Conservation (phyloP, 2,888 invertebrate species). For the Norana najaformis region DNA sequence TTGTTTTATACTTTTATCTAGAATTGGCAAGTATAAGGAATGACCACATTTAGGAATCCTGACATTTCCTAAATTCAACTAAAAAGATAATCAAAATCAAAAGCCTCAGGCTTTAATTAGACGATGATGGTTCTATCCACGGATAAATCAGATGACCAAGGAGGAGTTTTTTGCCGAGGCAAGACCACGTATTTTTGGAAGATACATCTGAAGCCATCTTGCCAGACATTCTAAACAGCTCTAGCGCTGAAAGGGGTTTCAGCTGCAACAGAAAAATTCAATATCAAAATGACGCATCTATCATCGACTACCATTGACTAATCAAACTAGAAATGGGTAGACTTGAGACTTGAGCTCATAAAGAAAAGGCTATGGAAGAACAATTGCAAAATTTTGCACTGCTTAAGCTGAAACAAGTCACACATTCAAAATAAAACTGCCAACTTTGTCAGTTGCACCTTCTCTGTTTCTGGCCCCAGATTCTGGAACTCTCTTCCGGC, state of each 20-base stretch:
- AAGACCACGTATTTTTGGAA: slow-evolving; percentile 29
- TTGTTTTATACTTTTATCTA: background rate
- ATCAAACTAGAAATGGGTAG: too few species aligned
- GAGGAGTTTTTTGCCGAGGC: slow-evolving; percentile 43
- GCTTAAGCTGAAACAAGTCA: too few species aligned
- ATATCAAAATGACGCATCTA: too few species aligned
- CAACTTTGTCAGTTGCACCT: too few species aligned
- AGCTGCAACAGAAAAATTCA: slow-evolving; percentile 32
- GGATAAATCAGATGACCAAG: slow-evolving; percentile 55
- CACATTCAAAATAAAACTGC: too few species aligned
- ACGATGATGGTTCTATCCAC: slow-evolving; percentile 47
- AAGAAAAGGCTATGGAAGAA: too few species aligned
- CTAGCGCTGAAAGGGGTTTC: slow-evolving; percentile 27
- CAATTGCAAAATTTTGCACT: too few species aligned
- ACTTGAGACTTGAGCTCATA: too few species aligned
- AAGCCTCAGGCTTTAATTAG: background rate
- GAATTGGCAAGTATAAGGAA: background rate
- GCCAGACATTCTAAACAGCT: slow-evolving; percentile 25
- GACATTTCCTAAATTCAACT: background rate
- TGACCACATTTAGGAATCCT: background rate
- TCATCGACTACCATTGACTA: too few species aligned
- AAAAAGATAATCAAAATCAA: background rate
- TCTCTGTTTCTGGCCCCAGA: too few species aligned
- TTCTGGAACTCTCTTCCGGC: too few species aligned
- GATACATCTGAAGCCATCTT: background rate